Evolutionary conservation across 2,797 vertebrate species (phyloP).

Genomic region (Sebastes vulpes): DNA sequence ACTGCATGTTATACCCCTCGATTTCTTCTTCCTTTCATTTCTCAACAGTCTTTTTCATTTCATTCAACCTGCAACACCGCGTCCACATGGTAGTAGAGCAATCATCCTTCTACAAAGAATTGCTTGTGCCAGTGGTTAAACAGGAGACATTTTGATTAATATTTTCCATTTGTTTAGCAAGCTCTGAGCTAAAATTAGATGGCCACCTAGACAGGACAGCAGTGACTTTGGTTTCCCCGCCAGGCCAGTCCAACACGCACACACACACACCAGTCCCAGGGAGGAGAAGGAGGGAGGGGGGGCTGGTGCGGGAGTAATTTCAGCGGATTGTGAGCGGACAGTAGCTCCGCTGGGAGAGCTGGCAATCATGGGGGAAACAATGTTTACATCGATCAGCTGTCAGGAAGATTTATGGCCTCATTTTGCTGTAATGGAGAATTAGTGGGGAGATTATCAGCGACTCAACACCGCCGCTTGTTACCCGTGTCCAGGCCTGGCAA

Average conservation of each 20-base stretch:
- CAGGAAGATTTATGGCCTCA: slow-evolving; percentile 99
- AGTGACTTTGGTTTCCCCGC: slow-evolving; percentile 88
- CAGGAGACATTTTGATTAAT: slow-evolving; percentile 88
- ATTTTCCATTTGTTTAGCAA: slow-evolving; percentile 86
- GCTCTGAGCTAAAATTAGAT: slow-evolving; percentile 93
- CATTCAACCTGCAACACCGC: slow-evolving; percentile 35
- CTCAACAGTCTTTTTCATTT: slow-evolving; percentile 48
- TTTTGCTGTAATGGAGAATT: slow-evolving; percentile 99
- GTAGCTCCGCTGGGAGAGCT: slow-evolving; percentile 98
- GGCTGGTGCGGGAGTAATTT: slow-evolving; percentile 94
- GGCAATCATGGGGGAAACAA: slow-evolving; percentile 99
- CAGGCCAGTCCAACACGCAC: slow-evolving; percentile 63
- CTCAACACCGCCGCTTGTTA: slow-evolving; percentile 99
- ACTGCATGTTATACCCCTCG: slow-evolving; percentile 45
- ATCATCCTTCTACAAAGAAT: slow-evolving; percentile 78
- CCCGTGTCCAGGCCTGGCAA: slow-evolving; percentile 99
- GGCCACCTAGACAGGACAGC: slow-evolving; percentile 89
- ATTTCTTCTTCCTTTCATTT: slow-evolving; percentile 51
- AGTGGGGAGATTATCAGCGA: slow-evolving; percentile 99
- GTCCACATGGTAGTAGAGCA: slow-evolving; percentile 51
- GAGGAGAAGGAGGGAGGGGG: slow-evolving; percentile 82
- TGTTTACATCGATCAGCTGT: slow-evolving; percentile 99
- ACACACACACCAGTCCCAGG: slow-evolving; percentile 47
- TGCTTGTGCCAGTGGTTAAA: slow-evolving; percentile 84
- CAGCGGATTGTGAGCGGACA: slow-evolving; percentile 98